These are phyloP conservation scores for Syngnathus acus DNA, from an alignment of 2,797 vertebrate species.

Conservation along the genomic window DNA sequence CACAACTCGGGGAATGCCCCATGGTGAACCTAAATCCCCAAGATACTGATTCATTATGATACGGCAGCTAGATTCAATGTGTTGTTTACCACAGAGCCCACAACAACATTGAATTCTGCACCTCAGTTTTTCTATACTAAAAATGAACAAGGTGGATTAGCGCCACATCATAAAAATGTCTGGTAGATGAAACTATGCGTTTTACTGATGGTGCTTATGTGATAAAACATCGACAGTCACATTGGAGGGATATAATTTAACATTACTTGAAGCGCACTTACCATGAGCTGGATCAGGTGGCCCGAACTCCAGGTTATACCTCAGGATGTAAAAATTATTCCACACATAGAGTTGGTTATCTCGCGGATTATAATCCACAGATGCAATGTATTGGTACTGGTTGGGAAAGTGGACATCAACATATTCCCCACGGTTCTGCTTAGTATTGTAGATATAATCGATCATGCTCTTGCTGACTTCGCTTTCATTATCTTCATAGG, in stretches of 20 bases:
- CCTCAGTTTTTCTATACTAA: conserved; percentile 45
- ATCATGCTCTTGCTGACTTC: conserved; percentile 93
- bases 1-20: conserved; percentile 49
- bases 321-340: conserved; percentile 99
- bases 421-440: conserved; percentile 84
- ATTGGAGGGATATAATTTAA: conserved; percentile 34
- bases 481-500: conserved; percentile 97
- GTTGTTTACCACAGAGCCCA: conserved; percentile 63
- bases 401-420: conserved; percentile 96
- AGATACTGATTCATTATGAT: conserved; percentile 66
- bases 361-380: conserved; percentile 98
- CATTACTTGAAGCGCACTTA: conserved; percentile 60
- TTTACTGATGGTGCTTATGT: background rate
- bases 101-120: conserved; percentile 37
- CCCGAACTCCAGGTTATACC: conserved; percentile 93
- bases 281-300: conserved; percentile 95
- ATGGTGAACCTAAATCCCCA: conserved; percentile 64
- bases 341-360: conserved; percentile 98
- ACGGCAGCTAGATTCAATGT: conserved; percentile 64
- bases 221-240: conserved; percentile 12
- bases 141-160: background rate
- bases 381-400: conserved; percentile 97
- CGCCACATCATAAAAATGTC: background rate
- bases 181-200: background rate
- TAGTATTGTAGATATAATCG: conserved; percentile 96